phyloP scores from a whole-genome alignment of 2,113 vertebrate species.

The Glaucomys volans region DNA sequence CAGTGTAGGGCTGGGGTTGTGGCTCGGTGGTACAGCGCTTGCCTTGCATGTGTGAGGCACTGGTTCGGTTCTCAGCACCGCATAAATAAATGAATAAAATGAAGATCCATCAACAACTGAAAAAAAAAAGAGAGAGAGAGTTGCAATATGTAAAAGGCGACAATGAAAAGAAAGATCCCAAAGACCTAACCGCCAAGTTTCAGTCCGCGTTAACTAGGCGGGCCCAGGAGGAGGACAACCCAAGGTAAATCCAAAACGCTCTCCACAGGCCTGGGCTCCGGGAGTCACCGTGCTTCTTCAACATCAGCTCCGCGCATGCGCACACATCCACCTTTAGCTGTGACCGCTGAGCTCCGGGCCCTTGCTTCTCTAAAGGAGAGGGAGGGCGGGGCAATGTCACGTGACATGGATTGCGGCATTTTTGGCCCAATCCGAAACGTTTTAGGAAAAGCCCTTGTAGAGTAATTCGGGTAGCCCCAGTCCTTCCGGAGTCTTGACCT shows the following conservation, averaged over 20 bases:
- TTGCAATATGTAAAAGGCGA: not conserved
- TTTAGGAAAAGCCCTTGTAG: not conserved
- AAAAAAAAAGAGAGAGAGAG: too few relatives aligned
- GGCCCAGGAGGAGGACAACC: accelerated
- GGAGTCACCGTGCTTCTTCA: accelerated
- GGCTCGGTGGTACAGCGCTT: too few relatives aligned
- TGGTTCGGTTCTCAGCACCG: too few relatives aligned
- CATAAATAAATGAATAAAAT: too few relatives aligned
- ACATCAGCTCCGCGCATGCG: not conserved
- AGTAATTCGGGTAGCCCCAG: accelerated
- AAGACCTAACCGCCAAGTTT: accelerated
- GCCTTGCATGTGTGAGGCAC: too few relatives aligned
- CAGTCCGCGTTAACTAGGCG: accelerated
- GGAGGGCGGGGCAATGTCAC: accelerated
- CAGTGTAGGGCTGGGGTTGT: not conserved
- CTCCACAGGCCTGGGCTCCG: accelerated
- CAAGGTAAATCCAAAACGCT: accelerated
- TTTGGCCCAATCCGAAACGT: not conserved
- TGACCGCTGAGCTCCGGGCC: accelerated
- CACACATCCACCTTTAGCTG: accelerated
- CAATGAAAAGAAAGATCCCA: not conserved
- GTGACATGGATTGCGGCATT: conserved; percentile 73
- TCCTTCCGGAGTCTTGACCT: accelerated
- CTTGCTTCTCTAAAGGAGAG: accelerated
- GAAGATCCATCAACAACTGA: too few relatives aligned